Evolutionary conservation across 2,888 invertebrate species (phyloP).

Genomic region (Chaetogeoica ovagalla): DNA sequence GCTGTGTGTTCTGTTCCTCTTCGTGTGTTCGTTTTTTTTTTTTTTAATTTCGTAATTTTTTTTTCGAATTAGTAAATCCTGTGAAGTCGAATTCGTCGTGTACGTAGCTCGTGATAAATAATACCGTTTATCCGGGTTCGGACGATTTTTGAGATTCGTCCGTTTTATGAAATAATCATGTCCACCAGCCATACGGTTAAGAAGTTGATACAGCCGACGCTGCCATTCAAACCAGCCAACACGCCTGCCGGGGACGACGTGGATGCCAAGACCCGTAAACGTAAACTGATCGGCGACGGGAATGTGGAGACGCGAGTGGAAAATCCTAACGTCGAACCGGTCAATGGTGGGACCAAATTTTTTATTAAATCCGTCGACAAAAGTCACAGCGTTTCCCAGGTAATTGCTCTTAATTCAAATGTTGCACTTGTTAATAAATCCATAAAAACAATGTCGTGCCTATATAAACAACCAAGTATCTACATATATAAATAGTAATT

Average conservation of each 20-base stretch:
- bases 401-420: neutral
- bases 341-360: slow-evolving; percentile 42
- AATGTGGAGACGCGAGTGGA: slow-evolving; percentile 17
- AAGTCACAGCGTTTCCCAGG: neutral
- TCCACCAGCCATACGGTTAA: slow-evolving; percentile 10
- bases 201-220: slow-evolving; percentile 28
- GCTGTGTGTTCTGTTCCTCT: too few relatives aligned
- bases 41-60: too few relatives aligned
- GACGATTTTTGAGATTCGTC: neutral
- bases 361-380: slow-evolving; percentile 40
- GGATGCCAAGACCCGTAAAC: slow-evolving; percentile 32
- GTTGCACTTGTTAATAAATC: too few relatives aligned
- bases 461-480: too few relatives aligned
- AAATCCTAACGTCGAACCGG: slow-evolving; percentile 35
- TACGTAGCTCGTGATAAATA: neutral
- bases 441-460: too few relatives aligned
- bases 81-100: too few relatives aligned
- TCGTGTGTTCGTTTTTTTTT: neutral
- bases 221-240: slow-evolving; percentile 38
- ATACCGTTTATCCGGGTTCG: neutral
- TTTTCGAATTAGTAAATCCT: too few relatives aligned
- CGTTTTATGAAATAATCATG: neutral
- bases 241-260: slow-evolving; percentile 20
- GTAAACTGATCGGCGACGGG: slow-evolving; percentile 38
- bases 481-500: neutral